Evolutionary conservation across 2,113 vertebrate genomes (phyloP).

Genomic region (Ctenodactylus gundi): DNA sequence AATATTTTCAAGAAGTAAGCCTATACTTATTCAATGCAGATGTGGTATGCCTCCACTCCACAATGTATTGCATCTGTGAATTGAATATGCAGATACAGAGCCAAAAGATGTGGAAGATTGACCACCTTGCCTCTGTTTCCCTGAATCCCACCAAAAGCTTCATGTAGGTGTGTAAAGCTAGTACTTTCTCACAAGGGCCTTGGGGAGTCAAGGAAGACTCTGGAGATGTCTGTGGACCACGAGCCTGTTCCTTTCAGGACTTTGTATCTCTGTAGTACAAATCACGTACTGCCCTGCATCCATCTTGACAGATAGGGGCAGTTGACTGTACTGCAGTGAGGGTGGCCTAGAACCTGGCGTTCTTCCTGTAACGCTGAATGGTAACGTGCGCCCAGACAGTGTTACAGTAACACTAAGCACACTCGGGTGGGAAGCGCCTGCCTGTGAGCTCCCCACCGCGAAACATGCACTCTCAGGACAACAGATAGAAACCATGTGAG

Average conservation of each 20-base stretch:
- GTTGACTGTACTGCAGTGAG: background rate
- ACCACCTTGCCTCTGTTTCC: fast-evolving
- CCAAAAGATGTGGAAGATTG: too few species aligned
- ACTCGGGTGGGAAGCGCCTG: fast-evolving
- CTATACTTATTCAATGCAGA: background rate
- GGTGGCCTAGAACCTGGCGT: background rate
- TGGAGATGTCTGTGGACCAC: background rate
- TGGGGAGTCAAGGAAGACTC: background rate
- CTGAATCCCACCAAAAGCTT: background rate
- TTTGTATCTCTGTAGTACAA: background rate
- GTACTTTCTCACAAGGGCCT: background rate
- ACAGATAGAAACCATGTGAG: background rate
- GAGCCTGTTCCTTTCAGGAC: background rate
- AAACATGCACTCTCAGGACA: background rate
- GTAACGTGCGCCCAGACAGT: fast-evolving
- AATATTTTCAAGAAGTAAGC: background rate
- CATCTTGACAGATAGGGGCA: too few species aligned
- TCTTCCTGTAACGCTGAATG: background rate
- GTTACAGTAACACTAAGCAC: fast-evolving
- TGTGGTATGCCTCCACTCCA: too few species aligned
- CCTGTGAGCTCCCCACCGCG: background rate
- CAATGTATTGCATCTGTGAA: background rate
- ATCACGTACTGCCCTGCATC: too few species aligned
- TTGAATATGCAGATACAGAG: background rate
- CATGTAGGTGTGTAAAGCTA: fast-evolving